Evolutionary conservation across 2,888 invertebrate species (phyloP).

Genomic region (Temnothorax ravouxi): DNA sequence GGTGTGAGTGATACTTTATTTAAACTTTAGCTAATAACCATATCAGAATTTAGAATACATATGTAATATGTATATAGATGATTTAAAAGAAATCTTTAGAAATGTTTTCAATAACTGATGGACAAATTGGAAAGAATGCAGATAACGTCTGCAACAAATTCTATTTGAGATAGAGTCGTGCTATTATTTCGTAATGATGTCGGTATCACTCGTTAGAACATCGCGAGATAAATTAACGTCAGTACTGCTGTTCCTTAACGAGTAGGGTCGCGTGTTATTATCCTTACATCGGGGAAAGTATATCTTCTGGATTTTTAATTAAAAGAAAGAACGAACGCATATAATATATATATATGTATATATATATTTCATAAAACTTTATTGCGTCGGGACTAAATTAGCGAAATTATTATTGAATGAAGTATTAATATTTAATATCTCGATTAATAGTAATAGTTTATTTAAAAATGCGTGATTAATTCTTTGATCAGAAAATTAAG

Average conservation of each 20-base stretch:
- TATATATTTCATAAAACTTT: constrained; percentile 44
- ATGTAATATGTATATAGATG: background rate
- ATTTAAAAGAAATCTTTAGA: background rate
- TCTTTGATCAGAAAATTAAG: background rate
- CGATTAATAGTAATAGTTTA: background rate
- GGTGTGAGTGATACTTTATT: background rate
- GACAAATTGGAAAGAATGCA: background rate
- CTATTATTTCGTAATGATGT: constrained; percentile 71
- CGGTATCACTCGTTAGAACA: constrained; percentile 70
- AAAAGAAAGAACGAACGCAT: constrained; percentile 58
- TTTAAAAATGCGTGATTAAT: background rate
- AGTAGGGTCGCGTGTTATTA: constrained; percentile 71
- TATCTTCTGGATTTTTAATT: constrained; percentile 74
- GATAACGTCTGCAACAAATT: background rate
- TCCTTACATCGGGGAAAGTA: constrained; percentile 62
- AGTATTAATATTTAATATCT: constrained; percentile 9
- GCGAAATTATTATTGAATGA: constrained; percentile 31
- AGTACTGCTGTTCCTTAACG: constrained; percentile 67
- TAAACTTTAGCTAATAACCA: background rate
- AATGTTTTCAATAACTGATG: background rate
- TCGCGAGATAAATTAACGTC: constrained; percentile 76
- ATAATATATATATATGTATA: no score
- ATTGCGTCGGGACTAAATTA: background rate
- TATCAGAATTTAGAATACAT: background rate
- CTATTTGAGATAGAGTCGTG: constrained; percentile 1